These are phyloP conservation scores for Epinephelus coioides DNA, from an alignment of 2,797 vertebrate species.

Conservation along the genomic window DNA sequence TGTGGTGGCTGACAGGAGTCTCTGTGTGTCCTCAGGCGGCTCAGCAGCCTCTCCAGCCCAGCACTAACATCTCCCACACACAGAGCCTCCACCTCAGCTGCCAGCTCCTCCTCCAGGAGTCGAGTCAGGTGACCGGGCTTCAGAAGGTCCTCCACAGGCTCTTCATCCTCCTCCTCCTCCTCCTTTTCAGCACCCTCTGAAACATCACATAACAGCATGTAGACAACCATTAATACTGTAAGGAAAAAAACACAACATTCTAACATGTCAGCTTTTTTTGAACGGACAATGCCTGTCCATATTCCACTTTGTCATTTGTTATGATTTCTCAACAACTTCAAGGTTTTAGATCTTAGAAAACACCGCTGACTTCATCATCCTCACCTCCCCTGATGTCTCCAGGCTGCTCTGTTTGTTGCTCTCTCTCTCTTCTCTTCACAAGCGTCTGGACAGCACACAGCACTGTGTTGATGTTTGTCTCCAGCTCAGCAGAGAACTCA, in stretches of 20 bases:
- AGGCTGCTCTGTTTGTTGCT: slow-evolving; percentile 60
- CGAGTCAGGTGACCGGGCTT: slow-evolving; percentile 90
- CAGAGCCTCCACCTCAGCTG: slow-evolving; percentile 88
- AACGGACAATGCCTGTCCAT: not conserved
- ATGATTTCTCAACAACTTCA: not conserved
- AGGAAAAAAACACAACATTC: not conserved
- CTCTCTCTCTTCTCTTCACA: slow-evolving; percentile 85
- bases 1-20: slow-evolving; percentile 85
- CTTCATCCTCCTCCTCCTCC: slow-evolving; percentile 57
- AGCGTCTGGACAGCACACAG: slow-evolving; percentile 93
- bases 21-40: slow-evolving; percentile 85
- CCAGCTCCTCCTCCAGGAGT: slow-evolving; percentile 91
- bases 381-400: slow-evolving; percentile 80
- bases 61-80: slow-evolving; percentile 84
- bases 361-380: not conserved
- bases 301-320: not conserved
- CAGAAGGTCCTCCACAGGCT: slow-evolving; percentile 81
- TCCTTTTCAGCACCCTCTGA: slow-evolving; percentile 72
- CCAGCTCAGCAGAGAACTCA: slow-evolving; percentile 90
- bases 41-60: slow-evolving; percentile 86
- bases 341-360: not conserved
- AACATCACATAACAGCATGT: not conserved
- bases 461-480: slow-evolving; percentile 88
- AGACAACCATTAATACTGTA: not conserved
- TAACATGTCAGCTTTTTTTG: not conserved